These are phyloP conservation scores for Eudyptes chrysolophus DNA, from an alignment of 2,113 vertebrate genomes.

Conservation along the genomic window DNA sequence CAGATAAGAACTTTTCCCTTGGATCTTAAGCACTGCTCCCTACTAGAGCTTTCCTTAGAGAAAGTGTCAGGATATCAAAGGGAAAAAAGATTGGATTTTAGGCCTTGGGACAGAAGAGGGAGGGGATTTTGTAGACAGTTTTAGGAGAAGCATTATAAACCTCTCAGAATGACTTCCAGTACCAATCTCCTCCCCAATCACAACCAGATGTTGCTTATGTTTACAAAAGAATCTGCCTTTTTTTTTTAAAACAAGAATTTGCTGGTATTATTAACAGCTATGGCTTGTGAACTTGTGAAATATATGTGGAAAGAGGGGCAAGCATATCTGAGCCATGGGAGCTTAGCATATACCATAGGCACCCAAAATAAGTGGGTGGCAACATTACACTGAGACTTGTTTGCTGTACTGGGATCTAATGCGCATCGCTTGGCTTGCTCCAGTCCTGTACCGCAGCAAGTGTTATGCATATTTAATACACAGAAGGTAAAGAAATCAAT, in stretches of 20 bases:
- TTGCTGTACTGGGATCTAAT: neutral
- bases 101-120: neutral
- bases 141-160: neutral
- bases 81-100: neutral
- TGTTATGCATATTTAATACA: neutral
- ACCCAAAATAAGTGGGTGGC: neutral
- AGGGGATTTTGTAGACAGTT: neutral
- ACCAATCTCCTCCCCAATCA: neutral
- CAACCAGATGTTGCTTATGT: neutral
- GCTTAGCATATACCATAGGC: neutral
- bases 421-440: neutral
- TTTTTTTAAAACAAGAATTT: neutral
- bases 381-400: neutral
- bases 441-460: neutral
- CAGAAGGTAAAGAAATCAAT: neutral
- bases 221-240: neutral
- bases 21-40: neutral
- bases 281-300: neutral
- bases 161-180: neutral
- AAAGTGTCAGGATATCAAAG: slow-evolving; percentile 30
- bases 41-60: neutral
- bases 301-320: neutral
- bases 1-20: slow-evolving; percentile 38
- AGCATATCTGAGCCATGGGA: neutral
- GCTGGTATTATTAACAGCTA: neutral